Conservation (phyloP, 1,140 invertebrate genomes). For the Scylla paramamosain region DNA sequence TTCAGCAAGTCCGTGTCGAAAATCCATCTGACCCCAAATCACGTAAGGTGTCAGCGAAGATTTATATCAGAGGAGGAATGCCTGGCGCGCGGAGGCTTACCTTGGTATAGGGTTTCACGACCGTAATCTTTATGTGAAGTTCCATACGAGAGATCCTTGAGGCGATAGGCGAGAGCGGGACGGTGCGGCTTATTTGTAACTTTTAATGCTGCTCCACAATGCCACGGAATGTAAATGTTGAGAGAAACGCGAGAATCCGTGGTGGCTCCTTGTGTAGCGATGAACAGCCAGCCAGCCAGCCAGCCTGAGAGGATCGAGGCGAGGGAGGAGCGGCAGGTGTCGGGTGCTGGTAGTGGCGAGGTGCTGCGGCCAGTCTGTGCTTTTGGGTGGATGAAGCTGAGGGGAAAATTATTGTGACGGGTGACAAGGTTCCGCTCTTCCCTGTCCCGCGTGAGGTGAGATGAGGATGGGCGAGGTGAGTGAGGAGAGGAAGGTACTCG, state of each 20-base stretch:
- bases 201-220: slow-evolving; percentile 64
- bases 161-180: slow-evolving; percentile 44
- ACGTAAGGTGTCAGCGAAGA: slow-evolving; percentile 44
- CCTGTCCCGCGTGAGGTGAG: slow-evolving; percentile 16
- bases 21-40: slow-evolving; percentile 39
- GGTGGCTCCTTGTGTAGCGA: neutral
- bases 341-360: neutral
- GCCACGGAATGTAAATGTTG: slow-evolving; percentile 67
- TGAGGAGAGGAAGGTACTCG: neutral
- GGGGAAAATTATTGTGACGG: slow-evolving; percentile 13
- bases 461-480: neutral
- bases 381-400: slow-evolving; percentile 5
- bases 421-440: neutral
- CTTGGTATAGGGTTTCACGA: slow-evolving; percentile 64
- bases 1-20: neutral
- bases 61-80: slow-evolving; percentile 47
- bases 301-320: neutral
- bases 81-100: slow-evolving; percentile 51
- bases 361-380: neutral
- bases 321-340: neutral
- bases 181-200: slow-evolving; percentile 67
- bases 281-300: slow-evolving; percentile 30
- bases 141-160: slow-evolving; percentile 69
- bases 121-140: slow-evolving; percentile 74
- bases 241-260: slow-evolving; percentile 52